A percentile compares a stretch with the other conserved stretches of the same genome.
Evolutionary conservation across 2,797 vertebrate species (phyloP).

Genomic region (Sebastes reedi): DNA sequence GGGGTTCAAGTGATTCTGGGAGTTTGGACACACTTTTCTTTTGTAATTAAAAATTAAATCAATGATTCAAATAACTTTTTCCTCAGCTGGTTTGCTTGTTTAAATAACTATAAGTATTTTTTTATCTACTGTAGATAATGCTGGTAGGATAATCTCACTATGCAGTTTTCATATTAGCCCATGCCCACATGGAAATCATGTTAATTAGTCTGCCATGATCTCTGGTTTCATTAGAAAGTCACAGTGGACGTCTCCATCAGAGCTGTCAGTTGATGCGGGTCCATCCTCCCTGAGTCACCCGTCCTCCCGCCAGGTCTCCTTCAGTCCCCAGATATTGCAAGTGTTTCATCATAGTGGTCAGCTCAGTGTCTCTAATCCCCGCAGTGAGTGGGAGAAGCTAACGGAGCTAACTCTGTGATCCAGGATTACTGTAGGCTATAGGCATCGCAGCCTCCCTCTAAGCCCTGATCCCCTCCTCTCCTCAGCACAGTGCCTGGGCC

Average conservation of each 20-base stretch:
- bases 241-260: conserved; percentile 6
- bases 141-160: not conserved
- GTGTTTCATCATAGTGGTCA: conserved; percentile 70
- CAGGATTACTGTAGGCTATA: conserved; percentile 70
- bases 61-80: too few species aligned
- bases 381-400: conserved; percentile 68
- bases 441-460: conserved; percentile 55
- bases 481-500: conserved; percentile 17
- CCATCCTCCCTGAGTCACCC: conserved; percentile 16
- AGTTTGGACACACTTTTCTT: accelerated
- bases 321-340: conserved; percentile 56
- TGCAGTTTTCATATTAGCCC: not conserved
- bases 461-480: conserved; percentile 54
- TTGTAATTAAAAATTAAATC: accelerated
- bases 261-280: not conserved
- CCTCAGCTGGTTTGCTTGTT: not conserved
- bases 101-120: not conserved
- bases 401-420: conserved; percentile 75
- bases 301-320: conserved; percentile 45
- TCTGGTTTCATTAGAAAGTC: not conserved
- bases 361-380: conserved; percentile 74
- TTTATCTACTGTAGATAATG: not conserved
- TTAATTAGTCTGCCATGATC: not conserved
- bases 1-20: too few species aligned
- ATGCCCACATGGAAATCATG: not conserved